Evolutionary conservation across 2,888 invertebrate species (phyloP).

Genomic region (Cremastinae sp.): DNA sequence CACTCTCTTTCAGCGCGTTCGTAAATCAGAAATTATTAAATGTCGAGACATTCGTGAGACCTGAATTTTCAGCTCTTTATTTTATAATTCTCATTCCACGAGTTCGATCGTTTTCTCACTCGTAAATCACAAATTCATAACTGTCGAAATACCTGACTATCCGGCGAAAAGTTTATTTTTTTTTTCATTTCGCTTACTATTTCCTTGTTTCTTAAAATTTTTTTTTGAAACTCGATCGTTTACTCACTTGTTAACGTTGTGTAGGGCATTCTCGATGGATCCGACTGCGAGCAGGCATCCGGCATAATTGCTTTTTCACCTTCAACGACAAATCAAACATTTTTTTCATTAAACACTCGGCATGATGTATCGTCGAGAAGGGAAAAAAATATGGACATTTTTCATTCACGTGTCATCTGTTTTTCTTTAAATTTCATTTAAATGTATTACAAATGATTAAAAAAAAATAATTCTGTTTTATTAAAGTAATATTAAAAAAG

Average conservation of each 20-base stretch:
- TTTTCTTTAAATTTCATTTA: too few relatives aligned
- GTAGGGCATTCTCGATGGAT: conserved; percentile 82
- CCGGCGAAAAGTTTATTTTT: too few relatives aligned
- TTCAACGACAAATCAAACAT: conserved; percentile 63
- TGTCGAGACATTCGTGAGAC: conserved; percentile 52
- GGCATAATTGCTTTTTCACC: conserved; percentile 81
- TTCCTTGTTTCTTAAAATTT: not conserved
- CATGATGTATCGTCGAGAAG: not conserved
- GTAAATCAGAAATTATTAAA: conserved; percentile 66
- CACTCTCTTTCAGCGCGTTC: conserved; percentile 29
- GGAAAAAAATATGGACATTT: not conserved
- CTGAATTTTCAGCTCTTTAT: conserved; percentile 20
- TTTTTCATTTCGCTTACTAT: conserved; percentile 11
- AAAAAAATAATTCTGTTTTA: too few relatives aligned
- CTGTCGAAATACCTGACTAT: too few relatives aligned
- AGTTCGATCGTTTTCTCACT: too few relatives aligned
- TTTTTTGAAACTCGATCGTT: conserved; percentile 36
- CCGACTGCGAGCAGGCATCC: conserved; percentile 85
- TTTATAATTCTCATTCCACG: conserved; percentile 26
- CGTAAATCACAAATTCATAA: too few relatives aligned
- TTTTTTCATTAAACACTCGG: conserved; percentile 40
- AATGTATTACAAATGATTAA: too few relatives aligned
- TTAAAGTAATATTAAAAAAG: too few relatives aligned
- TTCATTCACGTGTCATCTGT: too few relatives aligned
- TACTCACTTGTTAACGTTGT: conserved; percentile 87